These are phyloP conservation scores for Cylas formicarius DNA, from an alignment of 1,140 invertebrate species.

Conservation along the genomic window DNA sequence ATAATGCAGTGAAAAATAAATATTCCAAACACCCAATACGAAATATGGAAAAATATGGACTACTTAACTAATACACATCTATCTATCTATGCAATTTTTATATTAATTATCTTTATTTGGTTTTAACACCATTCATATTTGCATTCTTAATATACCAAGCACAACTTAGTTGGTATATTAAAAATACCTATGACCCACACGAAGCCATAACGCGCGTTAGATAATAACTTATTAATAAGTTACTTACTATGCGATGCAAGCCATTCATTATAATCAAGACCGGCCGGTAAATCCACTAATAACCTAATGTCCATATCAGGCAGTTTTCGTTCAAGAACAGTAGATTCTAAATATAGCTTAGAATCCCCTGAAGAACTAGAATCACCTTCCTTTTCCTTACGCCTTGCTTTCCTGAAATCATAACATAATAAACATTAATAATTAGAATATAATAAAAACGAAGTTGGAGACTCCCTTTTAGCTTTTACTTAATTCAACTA, in stretches of 20 bases:
- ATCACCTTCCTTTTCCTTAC: constrained; percentile 86
- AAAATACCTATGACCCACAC: too few species aligned
- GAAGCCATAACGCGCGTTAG: too few species aligned
- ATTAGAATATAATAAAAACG: constrained; percentile 5
- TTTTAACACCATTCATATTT: too few species aligned
- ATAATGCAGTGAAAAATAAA: too few species aligned
- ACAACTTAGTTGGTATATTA: too few species aligned
- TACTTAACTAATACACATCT: too few species aligned
- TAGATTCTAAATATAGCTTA: constrained; percentile 91
- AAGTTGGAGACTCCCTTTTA: not conserved
- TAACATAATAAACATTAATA: not conserved
- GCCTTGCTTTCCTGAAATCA: constrained; percentile 83
- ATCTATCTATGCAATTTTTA: too few species aligned
- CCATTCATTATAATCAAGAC: constrained; percentile 97
- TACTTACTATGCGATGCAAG: constrained; percentile 92
- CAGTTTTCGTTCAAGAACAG: constrained; percentile 84
- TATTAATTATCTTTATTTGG: too few species aligned
- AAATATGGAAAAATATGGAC: too few species aligned
- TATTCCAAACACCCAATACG: too few species aligned
- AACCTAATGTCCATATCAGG: constrained; percentile 87
- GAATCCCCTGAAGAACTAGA: constrained; percentile 64
- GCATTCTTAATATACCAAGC: too few species aligned
- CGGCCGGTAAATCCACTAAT: constrained; percentile 86
- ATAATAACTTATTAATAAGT: too few species aligned
- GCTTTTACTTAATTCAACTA: not conserved